Conservation (phyloP, 37 sponge, comb jelly and placozoan genomes). For the Bolinopsis microptera region DNA sequence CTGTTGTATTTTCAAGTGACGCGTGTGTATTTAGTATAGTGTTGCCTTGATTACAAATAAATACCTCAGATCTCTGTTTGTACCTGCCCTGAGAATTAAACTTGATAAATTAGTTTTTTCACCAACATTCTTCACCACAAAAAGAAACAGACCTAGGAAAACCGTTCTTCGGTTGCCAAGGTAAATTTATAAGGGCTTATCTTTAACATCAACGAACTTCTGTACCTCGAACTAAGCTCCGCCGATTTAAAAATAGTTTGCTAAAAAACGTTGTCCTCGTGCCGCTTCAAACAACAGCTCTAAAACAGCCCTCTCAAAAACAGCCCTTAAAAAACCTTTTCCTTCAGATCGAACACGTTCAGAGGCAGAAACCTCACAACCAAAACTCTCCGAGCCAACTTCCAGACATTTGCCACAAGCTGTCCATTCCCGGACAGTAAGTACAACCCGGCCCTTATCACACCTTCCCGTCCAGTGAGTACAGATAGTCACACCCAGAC, state of each 20-base stretch:
- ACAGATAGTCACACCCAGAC: slow-evolving; percentile 10
- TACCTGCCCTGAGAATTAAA: neutral
- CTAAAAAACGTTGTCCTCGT: no score
- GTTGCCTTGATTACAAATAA: no score
- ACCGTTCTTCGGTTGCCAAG: neutral
- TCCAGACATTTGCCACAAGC: neutral
- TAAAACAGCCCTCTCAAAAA: no score
- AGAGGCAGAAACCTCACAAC: neutral
- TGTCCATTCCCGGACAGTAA: neutral
- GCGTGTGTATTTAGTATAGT: no score
- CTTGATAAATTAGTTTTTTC: neutral
- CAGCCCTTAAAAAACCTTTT: no score
- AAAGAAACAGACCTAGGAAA: neutral
- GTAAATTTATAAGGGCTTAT: no score
- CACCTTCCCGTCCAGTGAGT: neutral
- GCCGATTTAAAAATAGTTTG: no score
- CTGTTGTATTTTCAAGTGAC: slow-evolving; percentile 29
- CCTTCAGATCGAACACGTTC: neutral
- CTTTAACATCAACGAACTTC: no score
- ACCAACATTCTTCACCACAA: neutral
- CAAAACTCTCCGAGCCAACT: no score
- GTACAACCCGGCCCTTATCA: neutral
- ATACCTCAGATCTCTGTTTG: no score
- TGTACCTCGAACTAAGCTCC: no score
- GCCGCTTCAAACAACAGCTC: no score